Evolutionary conservation across 2,888 invertebrate species (phyloP).

Genomic region (Tuberolachnus salignus): DNA sequence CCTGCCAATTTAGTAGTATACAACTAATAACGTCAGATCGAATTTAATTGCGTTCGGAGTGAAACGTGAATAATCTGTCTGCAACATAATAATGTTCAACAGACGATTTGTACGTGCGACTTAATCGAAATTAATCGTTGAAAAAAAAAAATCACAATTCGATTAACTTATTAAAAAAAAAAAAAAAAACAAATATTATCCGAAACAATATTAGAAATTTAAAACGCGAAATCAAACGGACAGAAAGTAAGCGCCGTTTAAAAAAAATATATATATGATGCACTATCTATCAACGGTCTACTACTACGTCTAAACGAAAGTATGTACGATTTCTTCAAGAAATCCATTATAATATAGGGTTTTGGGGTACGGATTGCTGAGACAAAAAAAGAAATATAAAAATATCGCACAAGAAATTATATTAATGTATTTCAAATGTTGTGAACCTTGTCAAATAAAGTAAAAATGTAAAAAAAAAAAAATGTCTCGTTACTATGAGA

Average conservation of each 20-base stretch:
- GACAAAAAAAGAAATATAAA: neutral
- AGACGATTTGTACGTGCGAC: no score
- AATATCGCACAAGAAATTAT: neutral
- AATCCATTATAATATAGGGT: neutral
- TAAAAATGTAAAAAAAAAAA: neutral
- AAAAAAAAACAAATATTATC: no score
- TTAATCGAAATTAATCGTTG: neutral
- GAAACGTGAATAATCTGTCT: no score
- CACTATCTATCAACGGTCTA: no score
- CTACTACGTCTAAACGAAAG: neutral
- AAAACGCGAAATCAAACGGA: neutral
- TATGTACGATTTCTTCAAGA: neutral
- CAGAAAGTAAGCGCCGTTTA: neutral
- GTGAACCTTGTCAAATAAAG: conserved; percentile 53
- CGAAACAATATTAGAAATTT: neutral
- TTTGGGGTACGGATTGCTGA: neutral
- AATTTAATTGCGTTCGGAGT: no score
- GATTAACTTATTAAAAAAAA: no score
- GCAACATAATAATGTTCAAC: no score
- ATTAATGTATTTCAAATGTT: conserved; percentile 20
- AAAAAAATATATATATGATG: no score
- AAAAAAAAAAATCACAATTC: no score
- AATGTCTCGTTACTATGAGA: neutral
- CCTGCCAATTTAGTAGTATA: no score
- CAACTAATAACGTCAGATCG: no score